phyloP scores from a whole-genome alignment of 2,113 vertebrate species.

The Choloepus hoffmanni region DNA sequence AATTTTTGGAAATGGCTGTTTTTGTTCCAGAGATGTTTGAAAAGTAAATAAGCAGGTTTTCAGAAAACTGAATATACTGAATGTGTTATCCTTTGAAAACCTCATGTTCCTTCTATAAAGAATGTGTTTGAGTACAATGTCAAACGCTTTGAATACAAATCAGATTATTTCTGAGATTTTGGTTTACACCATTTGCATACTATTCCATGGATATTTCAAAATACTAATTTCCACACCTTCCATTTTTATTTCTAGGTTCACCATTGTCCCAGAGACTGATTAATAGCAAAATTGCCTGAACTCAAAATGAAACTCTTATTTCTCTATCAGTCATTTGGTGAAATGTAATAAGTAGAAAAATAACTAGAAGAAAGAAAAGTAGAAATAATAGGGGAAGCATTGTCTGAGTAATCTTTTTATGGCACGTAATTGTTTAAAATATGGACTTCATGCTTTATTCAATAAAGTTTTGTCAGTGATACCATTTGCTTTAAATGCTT shows the following conservation, averaged over 20 bases:
- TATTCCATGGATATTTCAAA: neutral
- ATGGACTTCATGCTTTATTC: neutral
- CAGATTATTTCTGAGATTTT: neutral
- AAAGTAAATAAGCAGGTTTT: constrained; percentile 54
- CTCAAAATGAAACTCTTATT: neutral
- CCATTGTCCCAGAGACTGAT: neutral
- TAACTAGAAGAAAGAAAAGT: neutral
- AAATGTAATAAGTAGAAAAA: neutral
- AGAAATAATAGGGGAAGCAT: neutral
- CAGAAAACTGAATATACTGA: neutral
- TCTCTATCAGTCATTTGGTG: neutral
- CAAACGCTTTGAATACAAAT: constrained; percentile 11
- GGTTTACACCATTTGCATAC: neutral
- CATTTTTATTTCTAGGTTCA: neutral
- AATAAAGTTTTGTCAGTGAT: constrained; percentile 14
- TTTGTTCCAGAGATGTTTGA: constrained; percentile 58
- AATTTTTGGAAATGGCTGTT: constrained; percentile 33
- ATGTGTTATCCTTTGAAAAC: neutral
- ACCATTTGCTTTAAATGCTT: constrained; percentile 21
- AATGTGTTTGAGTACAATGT: neutral
- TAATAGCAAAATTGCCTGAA: neutral
- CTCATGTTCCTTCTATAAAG: neutral
- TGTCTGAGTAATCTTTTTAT: neutral
- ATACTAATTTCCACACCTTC: neutral
- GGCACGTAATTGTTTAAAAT: constrained; percentile 30